phyloP scores from a whole-genome alignment of 2,113 vertebrate genomes.

The Protomyctophum bolini region DNA sequence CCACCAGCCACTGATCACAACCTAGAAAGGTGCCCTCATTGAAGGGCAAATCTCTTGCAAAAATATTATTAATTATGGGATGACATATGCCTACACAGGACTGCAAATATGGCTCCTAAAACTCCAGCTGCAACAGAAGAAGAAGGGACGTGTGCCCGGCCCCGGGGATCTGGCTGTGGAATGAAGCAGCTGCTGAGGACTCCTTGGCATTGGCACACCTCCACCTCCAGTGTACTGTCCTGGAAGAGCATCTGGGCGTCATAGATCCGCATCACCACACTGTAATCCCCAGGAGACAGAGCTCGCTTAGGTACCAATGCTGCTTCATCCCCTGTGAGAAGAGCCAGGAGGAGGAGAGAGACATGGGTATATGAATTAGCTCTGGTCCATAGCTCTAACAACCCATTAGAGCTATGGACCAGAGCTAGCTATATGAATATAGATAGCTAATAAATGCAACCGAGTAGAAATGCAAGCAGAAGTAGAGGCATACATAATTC shows the following conservation, averaged over 20 bases:
- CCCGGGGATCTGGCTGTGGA: not conserved
- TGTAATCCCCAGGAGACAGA: constrained; percentile 39
- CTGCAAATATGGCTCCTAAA: constrained; percentile 45
- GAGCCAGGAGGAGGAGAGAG: not conserved
- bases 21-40: too few species aligned
- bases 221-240: constrained; percentile 48
- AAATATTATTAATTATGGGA: too few species aligned
- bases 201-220: constrained; percentile 64
- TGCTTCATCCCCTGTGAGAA: constrained; percentile 22
- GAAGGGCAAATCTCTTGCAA: too few species aligned
- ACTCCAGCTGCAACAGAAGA: constrained; percentile 14
- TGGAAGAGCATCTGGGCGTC: constrained; percentile 46
- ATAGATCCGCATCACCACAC: constrained; percentile 53
- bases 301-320: constrained; percentile 33
- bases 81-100: constrained; percentile 43
- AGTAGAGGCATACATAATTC: too few species aligned
- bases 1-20: too few species aligned
- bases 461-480: too few species aligned
- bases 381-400: too few species aligned
- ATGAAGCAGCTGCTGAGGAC: constrained; percentile 36
- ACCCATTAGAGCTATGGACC: too few species aligned
- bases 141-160: not conserved
- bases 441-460: too few species aligned
- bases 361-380: not conserved
- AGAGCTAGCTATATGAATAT: too few species aligned